phyloP scores from a whole-genome alignment of 2,113 vertebrate genomes.

The Cyrtonyx montezumae region DNA sequence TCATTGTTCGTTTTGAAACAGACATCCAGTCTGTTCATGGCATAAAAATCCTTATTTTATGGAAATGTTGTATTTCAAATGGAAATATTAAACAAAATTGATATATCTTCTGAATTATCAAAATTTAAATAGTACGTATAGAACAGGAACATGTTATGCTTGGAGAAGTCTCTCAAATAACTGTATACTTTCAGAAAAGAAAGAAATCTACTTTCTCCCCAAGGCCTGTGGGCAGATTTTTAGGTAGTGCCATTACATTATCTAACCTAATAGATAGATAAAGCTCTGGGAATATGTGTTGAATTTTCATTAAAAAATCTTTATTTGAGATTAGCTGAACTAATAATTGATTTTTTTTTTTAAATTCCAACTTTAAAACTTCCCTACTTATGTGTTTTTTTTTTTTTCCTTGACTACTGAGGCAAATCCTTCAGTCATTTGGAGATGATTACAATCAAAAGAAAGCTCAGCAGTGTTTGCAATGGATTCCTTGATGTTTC shows the following conservation, averaged over 20 bases:
- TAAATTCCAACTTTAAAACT: background rate
- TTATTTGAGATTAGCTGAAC: background rate
- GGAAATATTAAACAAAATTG: background rate
- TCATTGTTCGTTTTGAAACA: background rate
- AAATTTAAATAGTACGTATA: background rate
- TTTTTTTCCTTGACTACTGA: fast-evolving
- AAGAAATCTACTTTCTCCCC: background rate
- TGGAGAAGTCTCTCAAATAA: background rate
- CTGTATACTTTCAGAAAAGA: background rate
- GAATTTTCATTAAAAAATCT: background rate
- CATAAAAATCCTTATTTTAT: background rate
- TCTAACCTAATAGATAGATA: background rate
- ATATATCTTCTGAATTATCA: background rate
- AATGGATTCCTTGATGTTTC: background rate
- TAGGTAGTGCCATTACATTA: background rate
- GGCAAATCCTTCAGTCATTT: background rate
- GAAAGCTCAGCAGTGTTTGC: background rate
- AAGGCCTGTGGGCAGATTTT: background rate
- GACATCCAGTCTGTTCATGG: background rate
- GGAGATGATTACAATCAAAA: background rate
- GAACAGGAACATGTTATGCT: background rate
- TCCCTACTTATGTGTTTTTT: background rate
- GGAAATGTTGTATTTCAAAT: background rate
- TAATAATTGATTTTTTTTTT: background rate
- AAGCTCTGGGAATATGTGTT: background rate